Evolutionary conservation across 2,888 invertebrate genomes (phyloP).

Genomic region (Rhamphomyia laevipes): DNA sequence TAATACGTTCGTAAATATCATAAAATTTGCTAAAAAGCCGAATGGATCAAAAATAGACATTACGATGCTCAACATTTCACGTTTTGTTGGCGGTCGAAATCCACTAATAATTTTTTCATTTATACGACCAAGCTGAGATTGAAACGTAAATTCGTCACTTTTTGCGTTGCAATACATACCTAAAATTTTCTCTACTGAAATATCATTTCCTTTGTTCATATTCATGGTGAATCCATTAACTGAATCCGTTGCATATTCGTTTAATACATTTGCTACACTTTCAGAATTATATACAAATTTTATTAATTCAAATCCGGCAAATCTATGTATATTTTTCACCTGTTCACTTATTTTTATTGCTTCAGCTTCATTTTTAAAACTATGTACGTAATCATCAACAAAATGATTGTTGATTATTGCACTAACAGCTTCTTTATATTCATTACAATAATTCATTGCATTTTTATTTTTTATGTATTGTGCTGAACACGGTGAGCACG

Average conservation of each 20-base stretch:
- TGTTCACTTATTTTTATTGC: constrained; percentile 5
- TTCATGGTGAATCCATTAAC: not conserved
- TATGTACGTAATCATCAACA: constrained; percentile 10
- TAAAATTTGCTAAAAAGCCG: too few species aligned
- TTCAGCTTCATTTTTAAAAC: constrained; percentile 4
- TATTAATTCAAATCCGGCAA: constrained; percentile 11
- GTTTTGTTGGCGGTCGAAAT: too few species aligned
- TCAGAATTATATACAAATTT: constrained; percentile 11
- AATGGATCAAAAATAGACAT: too few species aligned
- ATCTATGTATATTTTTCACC: constrained; percentile 7
- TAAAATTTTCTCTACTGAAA: constrained; percentile 12
- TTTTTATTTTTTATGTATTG: constrained; percentile 15
- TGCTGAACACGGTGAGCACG: too few species aligned
- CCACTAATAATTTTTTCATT: too few species aligned
- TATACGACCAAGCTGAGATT: too few species aligned
- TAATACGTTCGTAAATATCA: too few species aligned
- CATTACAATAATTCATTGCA: constrained; percentile 5
- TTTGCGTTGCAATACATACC: constrained; percentile 16
- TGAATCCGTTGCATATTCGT: not conserved
- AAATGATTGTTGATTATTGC: constrained; percentile 13
- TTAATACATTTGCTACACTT: not conserved
- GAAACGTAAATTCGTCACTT: constrained; percentile 10
- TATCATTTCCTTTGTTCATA: constrained; percentile 3
- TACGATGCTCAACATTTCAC: too few species aligned
- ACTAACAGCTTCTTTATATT: constrained; percentile 9